Evolutionary conservation across 1,140 invertebrate species (phyloP).

Genomic region (Octopus bimaculoides): DNA sequence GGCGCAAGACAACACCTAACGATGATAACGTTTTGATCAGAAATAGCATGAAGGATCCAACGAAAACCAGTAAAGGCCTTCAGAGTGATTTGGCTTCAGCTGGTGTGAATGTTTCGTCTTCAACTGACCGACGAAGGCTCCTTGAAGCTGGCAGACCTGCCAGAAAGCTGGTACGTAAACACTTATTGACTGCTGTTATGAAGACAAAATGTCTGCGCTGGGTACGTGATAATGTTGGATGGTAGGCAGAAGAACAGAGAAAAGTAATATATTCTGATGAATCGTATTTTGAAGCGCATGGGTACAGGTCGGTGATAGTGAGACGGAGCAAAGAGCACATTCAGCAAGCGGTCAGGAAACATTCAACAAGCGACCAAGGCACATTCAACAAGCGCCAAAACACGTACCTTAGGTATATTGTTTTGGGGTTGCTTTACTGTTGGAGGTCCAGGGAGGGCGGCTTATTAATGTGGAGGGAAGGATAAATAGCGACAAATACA

Average conservation of each 20-base stretch:
- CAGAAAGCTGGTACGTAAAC: background rate
- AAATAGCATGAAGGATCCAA: background rate
- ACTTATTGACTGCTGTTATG: background rate
- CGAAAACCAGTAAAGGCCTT: background rate
- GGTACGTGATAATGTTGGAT: background rate
- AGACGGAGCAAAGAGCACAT: too few species aligned
- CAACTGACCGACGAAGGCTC: background rate
- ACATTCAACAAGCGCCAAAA: too few species aligned
- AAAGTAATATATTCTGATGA: background rate
- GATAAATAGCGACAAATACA: background rate
- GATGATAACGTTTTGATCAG: background rate
- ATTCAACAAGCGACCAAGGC: too few species aligned
- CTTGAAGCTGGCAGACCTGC: background rate
- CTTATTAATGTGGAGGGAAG: background rate
- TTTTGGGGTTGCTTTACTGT: background rate
- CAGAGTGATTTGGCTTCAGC: background rate
- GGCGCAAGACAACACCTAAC: background rate
- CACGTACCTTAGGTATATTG: too few species aligned
- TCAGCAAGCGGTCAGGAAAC: too few species aligned
- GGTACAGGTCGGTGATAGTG: too few species aligned
- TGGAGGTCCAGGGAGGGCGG: background rate
- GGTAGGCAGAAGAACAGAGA: background rate
- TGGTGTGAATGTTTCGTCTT: background rate
- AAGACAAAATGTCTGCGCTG: background rate
- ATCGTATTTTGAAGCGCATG: too few species aligned